Conservation (phyloP, 2,797 vertebrate species). For the Enteromius afrohamiltoni region DNA sequence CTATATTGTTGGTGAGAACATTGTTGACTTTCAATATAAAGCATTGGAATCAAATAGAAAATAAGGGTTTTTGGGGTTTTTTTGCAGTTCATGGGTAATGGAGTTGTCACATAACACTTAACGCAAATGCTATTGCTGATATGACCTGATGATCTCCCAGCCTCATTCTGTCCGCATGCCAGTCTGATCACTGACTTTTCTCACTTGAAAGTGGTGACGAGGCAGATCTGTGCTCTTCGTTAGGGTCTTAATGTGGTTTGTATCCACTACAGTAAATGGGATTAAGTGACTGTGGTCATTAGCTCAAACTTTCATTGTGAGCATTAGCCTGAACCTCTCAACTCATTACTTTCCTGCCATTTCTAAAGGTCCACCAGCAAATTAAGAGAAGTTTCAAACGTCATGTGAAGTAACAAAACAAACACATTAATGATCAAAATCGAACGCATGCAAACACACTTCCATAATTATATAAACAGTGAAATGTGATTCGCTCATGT, state of each 20-base stretch:
- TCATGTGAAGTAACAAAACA: background rate
- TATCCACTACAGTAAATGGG: constrained; percentile 39
- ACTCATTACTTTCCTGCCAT: constrained; percentile 19
- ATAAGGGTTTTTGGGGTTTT: background rate
- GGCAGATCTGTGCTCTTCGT: constrained; percentile 16
- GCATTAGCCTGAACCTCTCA: constrained; percentile 24
- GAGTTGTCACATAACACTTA: background rate
- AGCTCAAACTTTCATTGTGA: background rate
- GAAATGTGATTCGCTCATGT: background rate
- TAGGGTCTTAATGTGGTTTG: constrained; percentile 24
- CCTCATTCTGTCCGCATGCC: background rate
- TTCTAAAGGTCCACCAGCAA: background rate
- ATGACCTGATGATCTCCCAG: background rate
- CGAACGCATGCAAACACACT: too few species aligned
- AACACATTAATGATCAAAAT: background rate
- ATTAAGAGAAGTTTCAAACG: background rate
- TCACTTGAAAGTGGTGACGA: constrained; percentile 16
- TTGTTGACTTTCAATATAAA: background rate
- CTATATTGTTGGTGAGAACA: too few species aligned
- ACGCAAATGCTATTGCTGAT: background rate
- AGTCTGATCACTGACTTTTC: constrained; percentile 14
- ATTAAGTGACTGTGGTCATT: constrained; percentile 30
- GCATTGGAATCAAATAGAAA: background rate
- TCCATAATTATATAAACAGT: background rate
- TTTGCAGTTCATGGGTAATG: background rate